A percentile compares a stretch with the other conserved stretches of the same genome.
These are phyloP conservation scores for Astreopora myriophthalma DNA, from an alignment of 64 coral and sea anemone species.

Conservation along the genomic window DNA sequence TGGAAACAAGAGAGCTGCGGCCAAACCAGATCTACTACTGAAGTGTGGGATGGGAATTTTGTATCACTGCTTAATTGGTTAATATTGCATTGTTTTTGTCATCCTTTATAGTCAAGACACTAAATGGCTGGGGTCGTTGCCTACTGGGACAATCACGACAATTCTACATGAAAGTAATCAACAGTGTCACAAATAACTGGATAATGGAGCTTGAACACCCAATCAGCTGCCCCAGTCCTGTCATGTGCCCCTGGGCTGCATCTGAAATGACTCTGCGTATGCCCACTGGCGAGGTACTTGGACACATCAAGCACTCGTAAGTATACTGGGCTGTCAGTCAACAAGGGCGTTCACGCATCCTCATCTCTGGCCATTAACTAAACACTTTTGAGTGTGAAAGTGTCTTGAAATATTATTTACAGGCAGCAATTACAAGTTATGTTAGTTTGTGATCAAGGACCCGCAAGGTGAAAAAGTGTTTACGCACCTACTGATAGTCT, in stretches of 20 bases:
- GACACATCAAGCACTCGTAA: constrained; percentile 52
- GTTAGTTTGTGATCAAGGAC: no score
- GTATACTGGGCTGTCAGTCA: not conserved
- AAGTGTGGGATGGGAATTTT: no score
- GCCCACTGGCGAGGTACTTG: constrained; percentile 70
- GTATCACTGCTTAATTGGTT: no score
- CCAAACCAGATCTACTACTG: no score
- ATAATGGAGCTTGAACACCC: constrained; percentile 73
- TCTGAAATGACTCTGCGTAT: constrained; percentile 34
- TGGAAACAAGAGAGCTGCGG: no score
- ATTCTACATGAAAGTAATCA: constrained; percentile 68
- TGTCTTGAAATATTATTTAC: no score
- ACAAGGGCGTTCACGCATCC: not conserved
- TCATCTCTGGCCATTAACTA: no score
- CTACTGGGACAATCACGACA: constrained; percentile 2
- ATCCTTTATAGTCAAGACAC: constrained; percentile 42
- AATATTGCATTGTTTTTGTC: not conserved
- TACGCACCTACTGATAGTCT: no score
- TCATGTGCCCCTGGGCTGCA: constrained; percentile 48
- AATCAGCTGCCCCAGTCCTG: not conserved
- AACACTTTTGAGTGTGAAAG: no score
- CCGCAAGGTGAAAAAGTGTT: no score
- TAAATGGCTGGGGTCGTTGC: not conserved
- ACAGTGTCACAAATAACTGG: constrained; percentile 10
- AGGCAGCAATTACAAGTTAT: no score